phyloP scores from a whole-genome alignment of 2,797 vertebrate species.

The Sebastes variabilis region DNA sequence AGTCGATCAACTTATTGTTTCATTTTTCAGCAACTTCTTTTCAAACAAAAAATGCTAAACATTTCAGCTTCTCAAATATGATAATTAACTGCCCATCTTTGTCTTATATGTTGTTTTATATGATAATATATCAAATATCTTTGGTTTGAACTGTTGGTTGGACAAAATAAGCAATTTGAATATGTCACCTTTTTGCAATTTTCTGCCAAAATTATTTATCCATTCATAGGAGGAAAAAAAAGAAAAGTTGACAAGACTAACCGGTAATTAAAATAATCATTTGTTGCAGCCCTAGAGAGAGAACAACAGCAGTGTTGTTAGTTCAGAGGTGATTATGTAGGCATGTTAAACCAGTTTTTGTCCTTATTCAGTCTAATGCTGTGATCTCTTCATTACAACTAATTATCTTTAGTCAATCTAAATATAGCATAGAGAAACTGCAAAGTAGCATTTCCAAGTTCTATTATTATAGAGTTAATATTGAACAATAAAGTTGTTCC shows the following conservation, averaged over 20 bases:
- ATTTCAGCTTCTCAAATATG: neutral
- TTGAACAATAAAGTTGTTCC: neutral
- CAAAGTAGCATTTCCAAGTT: neutral
- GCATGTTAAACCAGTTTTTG: neutral
- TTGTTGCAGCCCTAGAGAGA: neutral
- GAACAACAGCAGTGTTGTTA: neutral
- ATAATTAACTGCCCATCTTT: neutral
- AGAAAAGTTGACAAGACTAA: neutral
- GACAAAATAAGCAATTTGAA: neutral
- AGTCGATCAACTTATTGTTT: too few species aligned
- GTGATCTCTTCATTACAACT: neutral
- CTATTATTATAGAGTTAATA: neutral
- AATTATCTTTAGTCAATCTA: neutral
- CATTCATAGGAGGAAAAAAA: neutral
- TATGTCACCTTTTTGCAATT: neutral
- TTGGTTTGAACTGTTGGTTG: neutral
- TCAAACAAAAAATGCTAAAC: neutral
- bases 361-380: neutral
- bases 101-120: neutral
- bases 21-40: neutral
- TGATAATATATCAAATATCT: neutral
- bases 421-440: neutral
- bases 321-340: neutral
- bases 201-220: neutral
- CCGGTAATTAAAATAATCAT: neutral